Base-by-base conservation (phyloP, 1,140 invertebrate genomes). In the Eufriesea mexicana region DNA sequence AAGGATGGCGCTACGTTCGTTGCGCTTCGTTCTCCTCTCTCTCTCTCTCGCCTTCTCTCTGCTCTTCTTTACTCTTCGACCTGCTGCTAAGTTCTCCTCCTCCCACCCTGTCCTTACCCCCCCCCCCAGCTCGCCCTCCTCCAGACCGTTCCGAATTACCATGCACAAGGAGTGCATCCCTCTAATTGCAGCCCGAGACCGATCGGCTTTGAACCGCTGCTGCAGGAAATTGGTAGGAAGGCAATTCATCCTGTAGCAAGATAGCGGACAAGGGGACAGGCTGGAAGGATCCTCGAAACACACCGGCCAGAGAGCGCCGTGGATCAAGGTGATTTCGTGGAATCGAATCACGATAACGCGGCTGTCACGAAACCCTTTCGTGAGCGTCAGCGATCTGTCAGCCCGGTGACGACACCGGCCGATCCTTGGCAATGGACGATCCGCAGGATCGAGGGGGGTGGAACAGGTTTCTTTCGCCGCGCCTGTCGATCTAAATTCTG, bases 141-240 rank as follows among this genome's bases (percentile, higher is more conserved):
- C 16, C 16, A 28, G 54, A 42, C 54, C 79, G 67, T 54, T n/a
- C 67, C 71, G 84, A 91, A 88, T 91, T 90, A 90, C 84, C 81
- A 91, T 89, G 90, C 85, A 79, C 70, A 75, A 68, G 86, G 79
- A 89, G 68, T 86, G 86, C 86, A 90, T 87, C 86, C 71, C 85
- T 90, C 87, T 92, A 90, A 92, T 91, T 90, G 87, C 81, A 61
- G 67, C 77, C 74, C 75, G 51, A 71, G 25, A 79, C 59, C 79
- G 73, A 87, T 89, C 79, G 75, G 68, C 61, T 67, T 28, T 51
- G 77, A 79, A 66, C 55, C 68, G 77, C 20, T 57, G 77, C 20
- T 57, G 68, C 47, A 84, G 84, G 85, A 89, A 86, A 89, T 89
- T 85, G 84, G 59, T 74, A 66, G 71, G 78, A 79, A 81, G 89